Evolutionary conservation across 2,888 invertebrate genomes (phyloP).

Genomic region (Dysmachus trigonus): DNA sequence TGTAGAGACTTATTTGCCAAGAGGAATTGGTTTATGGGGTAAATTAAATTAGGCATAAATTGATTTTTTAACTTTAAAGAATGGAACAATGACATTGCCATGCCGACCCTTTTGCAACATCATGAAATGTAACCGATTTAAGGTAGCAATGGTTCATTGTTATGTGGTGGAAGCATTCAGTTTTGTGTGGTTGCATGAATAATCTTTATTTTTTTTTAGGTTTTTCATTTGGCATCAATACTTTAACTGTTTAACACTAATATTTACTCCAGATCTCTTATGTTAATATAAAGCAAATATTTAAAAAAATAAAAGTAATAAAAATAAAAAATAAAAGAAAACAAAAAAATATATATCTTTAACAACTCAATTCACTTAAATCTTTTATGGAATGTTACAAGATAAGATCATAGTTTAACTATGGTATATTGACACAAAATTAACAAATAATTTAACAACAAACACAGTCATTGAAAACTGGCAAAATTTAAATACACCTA

Average conservation of each 20-base stretch:
- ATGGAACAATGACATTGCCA: too few relatives aligned
- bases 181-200: neutral
- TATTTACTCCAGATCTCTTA: neutral
- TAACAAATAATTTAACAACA: slow-evolving; percentile 41
- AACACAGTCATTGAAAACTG: neutral
- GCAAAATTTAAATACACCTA: slow-evolving; percentile 7
- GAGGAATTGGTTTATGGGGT: too few relatives aligned
- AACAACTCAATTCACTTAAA: neutral
- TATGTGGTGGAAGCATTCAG: neutral
- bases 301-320: neutral
- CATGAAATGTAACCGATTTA: neutral
- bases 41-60: too few relatives aligned
- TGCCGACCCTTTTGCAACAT: too few relatives aligned
- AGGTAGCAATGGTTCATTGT: neutral
- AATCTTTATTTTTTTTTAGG: neutral
- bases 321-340: neutral
- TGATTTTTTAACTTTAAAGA: too few relatives aligned
- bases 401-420: neutral
- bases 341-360: neutral
- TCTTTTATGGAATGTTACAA: neutral
- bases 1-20: too few relatives aligned
- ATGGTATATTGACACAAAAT: neutral
- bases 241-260: neutral
- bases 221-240: neutral
- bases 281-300: neutral